Conservation (phyloP, 2,888 invertebrate genomes). For the Sinhomidia bicolor region DNA sequence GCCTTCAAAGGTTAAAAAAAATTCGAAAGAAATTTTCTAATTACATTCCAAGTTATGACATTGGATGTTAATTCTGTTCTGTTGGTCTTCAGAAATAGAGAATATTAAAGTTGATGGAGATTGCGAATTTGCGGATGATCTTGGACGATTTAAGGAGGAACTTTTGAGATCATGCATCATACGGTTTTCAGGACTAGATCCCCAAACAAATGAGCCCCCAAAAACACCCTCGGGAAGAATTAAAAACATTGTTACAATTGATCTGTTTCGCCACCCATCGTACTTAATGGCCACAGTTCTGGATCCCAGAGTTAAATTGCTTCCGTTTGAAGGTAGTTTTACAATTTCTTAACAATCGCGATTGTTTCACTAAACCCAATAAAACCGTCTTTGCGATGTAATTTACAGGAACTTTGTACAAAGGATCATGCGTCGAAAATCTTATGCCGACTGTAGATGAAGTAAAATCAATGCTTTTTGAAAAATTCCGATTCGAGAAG, state of each 20-base stretch:
- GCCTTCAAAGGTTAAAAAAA: conserved; percentile 5
- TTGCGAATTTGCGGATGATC: not conserved
- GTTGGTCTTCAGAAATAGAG: not conserved
- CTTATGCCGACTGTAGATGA: not conserved
- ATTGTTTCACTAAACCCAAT: not conserved
- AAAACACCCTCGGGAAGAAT: not conserved
- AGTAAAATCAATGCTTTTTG: not conserved
- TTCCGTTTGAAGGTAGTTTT: conserved; percentile 27
- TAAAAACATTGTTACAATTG: not conserved
- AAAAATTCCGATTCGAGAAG: not conserved
- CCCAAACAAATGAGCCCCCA: not conserved
- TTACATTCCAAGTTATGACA: too few species aligned
- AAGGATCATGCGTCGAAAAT: not conserved
- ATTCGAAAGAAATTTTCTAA: too few species aligned
- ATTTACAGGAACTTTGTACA: not conserved
- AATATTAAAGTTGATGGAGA: not conserved
- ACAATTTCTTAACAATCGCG: not conserved
- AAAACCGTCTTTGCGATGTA: not conserved
- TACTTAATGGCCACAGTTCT: conserved; percentile 31
- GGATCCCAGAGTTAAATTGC: not conserved
- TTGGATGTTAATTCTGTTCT: too few species aligned
- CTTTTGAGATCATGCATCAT: not conserved
- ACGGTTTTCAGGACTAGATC: not conserved
- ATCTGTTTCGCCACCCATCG: not conserved
- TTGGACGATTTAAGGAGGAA: not conserved